Evolutionary conservation across 1,140 invertebrate genomes (phyloP).

Genomic region (Drosophila micromelanica): DNA sequence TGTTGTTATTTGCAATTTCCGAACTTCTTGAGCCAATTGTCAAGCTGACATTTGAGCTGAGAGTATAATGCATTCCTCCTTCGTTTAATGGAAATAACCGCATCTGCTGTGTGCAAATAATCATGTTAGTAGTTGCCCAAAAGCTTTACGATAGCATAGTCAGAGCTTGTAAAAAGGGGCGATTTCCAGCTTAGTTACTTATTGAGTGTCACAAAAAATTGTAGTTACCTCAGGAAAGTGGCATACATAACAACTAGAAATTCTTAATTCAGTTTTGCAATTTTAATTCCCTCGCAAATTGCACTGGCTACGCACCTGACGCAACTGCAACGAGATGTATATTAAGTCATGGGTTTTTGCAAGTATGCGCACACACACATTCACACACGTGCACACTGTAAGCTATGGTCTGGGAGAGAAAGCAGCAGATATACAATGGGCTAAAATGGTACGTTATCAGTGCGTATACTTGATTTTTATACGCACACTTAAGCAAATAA

Average conservation of each 20-base stretch:
- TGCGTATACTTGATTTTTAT: constrained; percentile 83
- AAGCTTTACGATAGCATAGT: not conserved
- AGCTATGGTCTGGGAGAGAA: constrained; percentile 15
- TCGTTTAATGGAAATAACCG: constrained; percentile 56
- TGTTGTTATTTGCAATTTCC: constrained; percentile 21
- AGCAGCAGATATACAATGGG: constrained; percentile 39
- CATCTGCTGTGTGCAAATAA: constrained; percentile 34
- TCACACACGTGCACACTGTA: not conserved
- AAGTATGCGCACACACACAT: constrained; percentile 6
- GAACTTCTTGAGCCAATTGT: constrained; percentile 45
- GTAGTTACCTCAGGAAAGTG: not conserved
- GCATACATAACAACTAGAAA: not conserved
- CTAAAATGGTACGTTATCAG: constrained; percentile 73
- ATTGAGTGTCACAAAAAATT: no score
- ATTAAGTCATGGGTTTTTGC: not conserved
- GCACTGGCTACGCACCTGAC: constrained; percentile 27
- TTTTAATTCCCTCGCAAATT: not conserved
- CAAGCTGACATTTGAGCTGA: constrained; percentile 23
- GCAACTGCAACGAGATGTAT: constrained; percentile 17
- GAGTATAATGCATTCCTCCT: constrained; percentile 39
- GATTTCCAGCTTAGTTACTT: not conserved
- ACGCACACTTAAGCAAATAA: constrained; percentile 83
- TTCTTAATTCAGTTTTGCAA: not conserved
- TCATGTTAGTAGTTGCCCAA: constrained; percentile 8
- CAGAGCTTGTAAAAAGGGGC: not conserved